phyloP scores from a whole-genome alignment of 2,888 invertebrate species.

The Rhagophthalmus giganteus region DNA sequence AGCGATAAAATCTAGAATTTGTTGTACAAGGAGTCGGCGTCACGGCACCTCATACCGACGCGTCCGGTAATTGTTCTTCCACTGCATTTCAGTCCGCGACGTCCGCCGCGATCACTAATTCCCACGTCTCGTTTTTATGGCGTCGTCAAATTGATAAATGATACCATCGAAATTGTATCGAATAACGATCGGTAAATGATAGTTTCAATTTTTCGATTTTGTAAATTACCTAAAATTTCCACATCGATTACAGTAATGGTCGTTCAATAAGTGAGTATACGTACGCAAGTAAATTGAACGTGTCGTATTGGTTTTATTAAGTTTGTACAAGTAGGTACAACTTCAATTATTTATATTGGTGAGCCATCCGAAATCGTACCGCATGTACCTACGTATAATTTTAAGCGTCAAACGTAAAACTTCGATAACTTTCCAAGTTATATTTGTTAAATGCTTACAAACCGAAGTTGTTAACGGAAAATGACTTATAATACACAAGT shows the following conservation, averaged over 20 bases:
- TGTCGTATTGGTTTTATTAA: neutral
- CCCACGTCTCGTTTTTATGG: neutral
- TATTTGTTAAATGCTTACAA: neutral
- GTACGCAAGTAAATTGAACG: neutral
- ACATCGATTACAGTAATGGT: neutral
- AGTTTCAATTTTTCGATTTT: neutral
- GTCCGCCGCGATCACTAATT: neutral
- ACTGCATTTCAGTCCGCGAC: slow-evolving; percentile 9
- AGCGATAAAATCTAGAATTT: slow-evolving; percentile 28
- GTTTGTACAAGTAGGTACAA: no score
- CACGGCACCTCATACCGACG: slow-evolving; percentile 12
- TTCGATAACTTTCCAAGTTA: neutral
- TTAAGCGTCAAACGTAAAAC: no score
- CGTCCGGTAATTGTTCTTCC: slow-evolving; percentile 12
- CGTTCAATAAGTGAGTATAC: neutral
- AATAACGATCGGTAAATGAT: neutral
- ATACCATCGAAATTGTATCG: neutral
- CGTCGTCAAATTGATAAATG: neutral
- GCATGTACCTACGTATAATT: no score
- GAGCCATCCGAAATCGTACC: no score
- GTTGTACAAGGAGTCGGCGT: slow-evolving; percentile 22
- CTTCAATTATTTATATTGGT: no score
- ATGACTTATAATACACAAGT: no score
- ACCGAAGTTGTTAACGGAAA: no score
- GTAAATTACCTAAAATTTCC: neutral